Conservation (phyloP, 2,888 invertebrate species). For the Sisyra terminalis region DNA sequence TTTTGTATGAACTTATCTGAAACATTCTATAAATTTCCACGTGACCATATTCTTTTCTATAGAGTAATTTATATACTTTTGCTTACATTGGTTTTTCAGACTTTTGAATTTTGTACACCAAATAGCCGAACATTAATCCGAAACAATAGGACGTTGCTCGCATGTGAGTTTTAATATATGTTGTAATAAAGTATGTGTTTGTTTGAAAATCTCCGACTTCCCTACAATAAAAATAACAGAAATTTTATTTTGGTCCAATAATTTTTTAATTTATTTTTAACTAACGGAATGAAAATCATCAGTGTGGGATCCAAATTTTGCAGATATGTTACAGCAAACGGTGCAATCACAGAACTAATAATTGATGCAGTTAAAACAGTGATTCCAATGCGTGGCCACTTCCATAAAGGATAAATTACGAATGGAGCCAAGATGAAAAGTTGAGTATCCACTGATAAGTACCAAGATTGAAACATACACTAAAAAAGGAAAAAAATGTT, state of each 20-base stretch:
- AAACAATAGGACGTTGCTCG: conserved; percentile 51
- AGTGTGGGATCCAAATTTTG: conserved; percentile 48
- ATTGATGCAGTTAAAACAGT: conserved; percentile 31
- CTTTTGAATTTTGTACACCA: conserved; percentile 44
- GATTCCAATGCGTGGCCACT: conserved; percentile 39
- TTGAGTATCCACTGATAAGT: conserved; percentile 31
- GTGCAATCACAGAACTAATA: conserved; percentile 31
- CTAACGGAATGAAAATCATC: conserved; percentile 50
- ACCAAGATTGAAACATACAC: conserved; percentile 65
- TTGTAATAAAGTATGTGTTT: conserved; percentile 44
- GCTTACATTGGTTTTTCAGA: conserved; percentile 27
- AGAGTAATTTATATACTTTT: too few relatives aligned
- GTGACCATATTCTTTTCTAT: too few relatives aligned
- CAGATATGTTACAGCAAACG: conserved; percentile 39
- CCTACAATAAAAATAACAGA: conserved; percentile 44
- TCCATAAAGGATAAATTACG: conserved; percentile 50
- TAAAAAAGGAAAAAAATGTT: conserved; percentile 20
- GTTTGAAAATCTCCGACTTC: conserved; percentile 44
- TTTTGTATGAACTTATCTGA: too few relatives aligned
- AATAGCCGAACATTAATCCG: conserved; percentile 46
- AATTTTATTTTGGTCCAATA: conserved; percentile 14
- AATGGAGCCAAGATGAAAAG: conserved; percentile 42
- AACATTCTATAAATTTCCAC: too few relatives aligned
- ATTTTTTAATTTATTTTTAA: too few relatives aligned
- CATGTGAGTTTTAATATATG: conserved; percentile 62